Conservation (phyloP, 2,888 invertebrate species). For the Orchestes rusci region DNA sequence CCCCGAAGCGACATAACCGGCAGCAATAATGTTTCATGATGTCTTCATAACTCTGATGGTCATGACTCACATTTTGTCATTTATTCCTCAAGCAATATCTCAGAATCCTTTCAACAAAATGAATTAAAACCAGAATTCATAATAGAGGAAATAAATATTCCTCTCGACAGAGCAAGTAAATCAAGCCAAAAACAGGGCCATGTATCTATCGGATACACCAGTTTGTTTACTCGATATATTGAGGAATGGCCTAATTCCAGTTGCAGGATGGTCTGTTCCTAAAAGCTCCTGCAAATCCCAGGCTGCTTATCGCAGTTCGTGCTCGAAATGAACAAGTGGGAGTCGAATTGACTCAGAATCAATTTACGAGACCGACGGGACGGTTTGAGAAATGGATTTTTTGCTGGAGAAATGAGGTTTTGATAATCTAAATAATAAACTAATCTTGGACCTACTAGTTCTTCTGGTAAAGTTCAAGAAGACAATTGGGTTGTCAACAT, state of each 20-base stretch:
- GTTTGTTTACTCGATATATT: slow-evolving; percentile 23
- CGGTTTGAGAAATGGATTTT: too few relatives aligned
- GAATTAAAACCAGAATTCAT: background rate
- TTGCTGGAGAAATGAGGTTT: too few relatives aligned
- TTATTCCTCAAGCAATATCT: too few relatives aligned
- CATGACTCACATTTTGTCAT: too few relatives aligned
- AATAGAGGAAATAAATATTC: background rate
- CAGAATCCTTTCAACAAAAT: too few relatives aligned
- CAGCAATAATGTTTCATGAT: slow-evolving; percentile 6
- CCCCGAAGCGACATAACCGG: slow-evolving; percentile 3
- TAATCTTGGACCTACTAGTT: too few relatives aligned
- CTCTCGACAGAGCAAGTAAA: background rate
- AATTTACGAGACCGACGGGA: slow-evolving; percentile 14
- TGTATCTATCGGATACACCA: slow-evolving; percentile 18
- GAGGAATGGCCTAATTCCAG: slow-evolving; percentile 23
- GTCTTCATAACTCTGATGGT: too few relatives aligned
- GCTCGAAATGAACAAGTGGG: slow-evolving; percentile 18
- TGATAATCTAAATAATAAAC: too few relatives aligned
- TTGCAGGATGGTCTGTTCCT: slow-evolving; percentile 19
- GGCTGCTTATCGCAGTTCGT: slow-evolving; percentile 24
- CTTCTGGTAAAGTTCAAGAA: too few relatives aligned
- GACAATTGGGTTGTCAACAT: too few relatives aligned
- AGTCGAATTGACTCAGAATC: slow-evolving; percentile 22
- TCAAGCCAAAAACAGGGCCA: slow-evolving; percentile 9
- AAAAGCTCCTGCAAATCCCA: slow-evolving; percentile 24